Evolutionary conservation across 23 tunicate species (phyloP).

Genomic region (Ascidia mentula): DNA sequence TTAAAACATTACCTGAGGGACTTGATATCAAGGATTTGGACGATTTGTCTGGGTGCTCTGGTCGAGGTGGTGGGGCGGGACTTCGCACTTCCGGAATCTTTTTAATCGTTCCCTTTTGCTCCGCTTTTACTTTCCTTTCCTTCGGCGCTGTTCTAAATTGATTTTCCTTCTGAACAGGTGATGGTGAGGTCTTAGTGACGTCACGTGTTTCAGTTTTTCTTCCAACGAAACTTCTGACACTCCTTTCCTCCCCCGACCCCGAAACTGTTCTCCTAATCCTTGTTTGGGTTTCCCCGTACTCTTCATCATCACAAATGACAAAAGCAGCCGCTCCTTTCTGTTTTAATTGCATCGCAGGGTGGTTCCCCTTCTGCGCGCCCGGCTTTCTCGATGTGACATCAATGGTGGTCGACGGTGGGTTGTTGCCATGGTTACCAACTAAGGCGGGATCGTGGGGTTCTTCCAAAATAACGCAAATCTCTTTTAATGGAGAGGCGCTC

Average conservation of each 20-base stretch:
- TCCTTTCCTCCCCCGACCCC: not conserved
- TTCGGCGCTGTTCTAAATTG: not conserved
- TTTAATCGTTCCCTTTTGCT: not conserved
- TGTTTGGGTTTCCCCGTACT: not conserved
- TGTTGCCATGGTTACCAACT: not conserved
- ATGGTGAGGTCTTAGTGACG: too few relatives aligned
- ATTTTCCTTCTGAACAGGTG: too few relatives aligned
- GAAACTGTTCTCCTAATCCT: not conserved
- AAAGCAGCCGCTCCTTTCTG: not conserved
- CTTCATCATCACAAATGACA: not conserved
- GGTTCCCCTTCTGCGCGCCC: not conserved
- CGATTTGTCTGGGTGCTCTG: constrained; percentile 80
- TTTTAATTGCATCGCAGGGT: not conserved
- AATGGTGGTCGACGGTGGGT: not conserved
- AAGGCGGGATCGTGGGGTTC: not conserved
- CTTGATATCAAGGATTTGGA: constrained; percentile 42
- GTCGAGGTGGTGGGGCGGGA: constrained; percentile 69
- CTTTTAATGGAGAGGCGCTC: constrained; percentile 1
- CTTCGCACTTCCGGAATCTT: not conserved
- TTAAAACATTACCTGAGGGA: constrained; percentile 57
- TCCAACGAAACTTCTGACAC: too few relatives aligned
- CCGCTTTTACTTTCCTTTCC: not conserved
- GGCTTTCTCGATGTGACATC: not conserved
- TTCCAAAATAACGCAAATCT: not conserved
- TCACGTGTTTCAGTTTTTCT: too few relatives aligned